Evolutionary conservation across 2,113 vertebrate genomes (phyloP).

Genomic region (Psilopsiagon aymara): DNA sequence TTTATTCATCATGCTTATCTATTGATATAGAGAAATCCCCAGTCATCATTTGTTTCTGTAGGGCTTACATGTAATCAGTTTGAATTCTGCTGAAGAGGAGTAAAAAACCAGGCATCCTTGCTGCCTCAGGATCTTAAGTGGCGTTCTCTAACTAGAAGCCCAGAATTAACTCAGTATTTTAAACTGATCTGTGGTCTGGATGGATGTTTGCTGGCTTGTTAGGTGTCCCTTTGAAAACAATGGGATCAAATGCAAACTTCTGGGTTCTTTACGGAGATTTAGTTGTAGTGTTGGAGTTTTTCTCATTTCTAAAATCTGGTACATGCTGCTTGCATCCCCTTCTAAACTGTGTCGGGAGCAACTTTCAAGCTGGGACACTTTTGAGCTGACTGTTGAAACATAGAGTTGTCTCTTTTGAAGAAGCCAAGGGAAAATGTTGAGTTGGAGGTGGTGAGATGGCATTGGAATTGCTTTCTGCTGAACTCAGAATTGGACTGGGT

Average conservation of each 20-base stretch:
- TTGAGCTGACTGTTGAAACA: not conserved
- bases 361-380: not conserved
- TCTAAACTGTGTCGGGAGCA: not conserved
- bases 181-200: not conserved
- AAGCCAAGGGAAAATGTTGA: not conserved
- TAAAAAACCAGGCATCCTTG: not conserved
- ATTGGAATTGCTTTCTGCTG: not conserved
- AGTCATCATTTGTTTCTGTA: not conserved
- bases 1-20: not conserved
- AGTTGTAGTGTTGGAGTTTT: not conserved
- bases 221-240: not conserved
- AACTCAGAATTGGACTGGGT: not conserved
- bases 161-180: not conserved
- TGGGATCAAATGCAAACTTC: not conserved
- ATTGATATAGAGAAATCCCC: fast-evolving
- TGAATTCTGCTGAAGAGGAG: not conserved
- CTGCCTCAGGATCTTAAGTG: not conserved
- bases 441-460: not conserved
- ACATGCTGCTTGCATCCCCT: not conserved
- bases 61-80: not conserved
- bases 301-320: not conserved
- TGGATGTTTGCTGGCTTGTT: not conserved
- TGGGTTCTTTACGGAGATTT: not conserved
- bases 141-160: not conserved
- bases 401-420: not conserved